Percentiles rank a stretch among this genome's conserved stretches.
phyloP scores from a whole-genome alignment of 2,888 invertebrate genomes.

The Cremastobaeus sp. region DNA sequence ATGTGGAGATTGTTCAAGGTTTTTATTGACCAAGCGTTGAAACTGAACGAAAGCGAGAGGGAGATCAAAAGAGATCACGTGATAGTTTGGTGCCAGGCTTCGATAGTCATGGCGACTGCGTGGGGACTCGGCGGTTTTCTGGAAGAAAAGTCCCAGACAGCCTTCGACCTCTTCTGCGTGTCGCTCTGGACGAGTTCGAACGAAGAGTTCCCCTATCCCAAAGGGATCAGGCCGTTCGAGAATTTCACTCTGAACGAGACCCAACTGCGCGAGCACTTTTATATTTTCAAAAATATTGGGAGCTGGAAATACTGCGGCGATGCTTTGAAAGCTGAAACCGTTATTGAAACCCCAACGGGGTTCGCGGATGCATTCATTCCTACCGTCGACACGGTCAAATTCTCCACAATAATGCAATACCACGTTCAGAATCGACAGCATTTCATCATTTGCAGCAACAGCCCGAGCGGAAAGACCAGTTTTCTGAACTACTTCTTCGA shows the following conservation, averaged over 20 bases:
- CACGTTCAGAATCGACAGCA: conserved; percentile 80
- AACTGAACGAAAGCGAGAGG: conserved; percentile 70
- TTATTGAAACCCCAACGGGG: conserved; percentile 63
- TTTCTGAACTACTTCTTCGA: conserved; percentile 79
- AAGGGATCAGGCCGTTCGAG: conserved; percentile 80
- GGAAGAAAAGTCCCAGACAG: conserved; percentile 76
- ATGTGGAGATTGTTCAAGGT: no score
- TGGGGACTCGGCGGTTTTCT: conserved; percentile 80
- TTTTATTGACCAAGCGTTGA: conserved; percentile 72
- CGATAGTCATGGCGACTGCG: conserved; percentile 79
- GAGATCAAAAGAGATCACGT: conserved; percentile 75
- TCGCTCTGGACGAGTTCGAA: conserved; percentile 75
- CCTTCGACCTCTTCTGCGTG: conserved; percentile 76
- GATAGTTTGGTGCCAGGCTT: conserved; percentile 79
- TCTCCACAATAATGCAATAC: conserved; percentile 79
- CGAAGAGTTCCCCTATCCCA: conserved; percentile 79
- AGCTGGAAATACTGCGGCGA: conserved; percentile 82
- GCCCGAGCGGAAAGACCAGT: conserved; percentile 83
- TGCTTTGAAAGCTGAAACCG: conserved; percentile 78
- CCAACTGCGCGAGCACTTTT: conserved; percentile 81
- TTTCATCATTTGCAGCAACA: conserved; percentile 81
- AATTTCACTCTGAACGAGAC: conserved; percentile 80
- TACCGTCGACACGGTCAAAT: conserved; percentile 81
- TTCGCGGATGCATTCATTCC: conserved; percentile 79
- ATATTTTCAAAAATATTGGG: conserved; percentile 81